These are phyloP conservation scores for Leptosomus discolor DNA, from an alignment of 2,113 vertebrate species.

Conservation along the genomic window DNA sequence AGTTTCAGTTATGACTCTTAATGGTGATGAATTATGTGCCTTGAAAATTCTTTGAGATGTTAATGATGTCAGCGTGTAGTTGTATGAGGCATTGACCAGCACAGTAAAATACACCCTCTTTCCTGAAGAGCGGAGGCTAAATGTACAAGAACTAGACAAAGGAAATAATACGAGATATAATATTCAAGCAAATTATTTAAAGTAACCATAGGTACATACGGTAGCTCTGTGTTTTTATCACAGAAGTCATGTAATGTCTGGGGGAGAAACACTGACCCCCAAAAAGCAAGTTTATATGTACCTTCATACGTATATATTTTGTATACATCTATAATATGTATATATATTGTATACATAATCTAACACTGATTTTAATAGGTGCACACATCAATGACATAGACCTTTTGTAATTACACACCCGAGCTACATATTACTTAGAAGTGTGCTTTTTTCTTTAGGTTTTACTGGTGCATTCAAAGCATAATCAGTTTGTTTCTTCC, in stretches of 20 bases:
- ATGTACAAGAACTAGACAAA: not conserved
- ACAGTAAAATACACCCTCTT: not conserved
- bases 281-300: not conserved
- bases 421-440: not conserved
- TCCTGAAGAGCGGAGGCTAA: not conserved
- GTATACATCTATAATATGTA: not conserved
- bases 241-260: not conserved
- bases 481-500: slow-evolving; percentile 45
- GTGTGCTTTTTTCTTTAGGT: not conserved
- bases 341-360: not conserved
- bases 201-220: not conserved
- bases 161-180: not conserved
- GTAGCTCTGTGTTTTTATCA: not conserved
- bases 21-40: not conserved
- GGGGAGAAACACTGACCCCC: not conserved
- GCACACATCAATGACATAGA: not conserved
- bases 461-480: not conserved
- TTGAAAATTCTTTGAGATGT: not conserved
- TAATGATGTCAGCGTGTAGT: not conserved
- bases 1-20: not conserved
- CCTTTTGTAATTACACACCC: not conserved
- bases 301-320: not conserved
- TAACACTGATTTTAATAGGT: not conserved
- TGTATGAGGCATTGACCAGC: not conserved
- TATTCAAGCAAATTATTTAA: not conserved